Conservation (phyloP, 1,140 invertebrate species). For the Steinernema khuongi region DNA sequence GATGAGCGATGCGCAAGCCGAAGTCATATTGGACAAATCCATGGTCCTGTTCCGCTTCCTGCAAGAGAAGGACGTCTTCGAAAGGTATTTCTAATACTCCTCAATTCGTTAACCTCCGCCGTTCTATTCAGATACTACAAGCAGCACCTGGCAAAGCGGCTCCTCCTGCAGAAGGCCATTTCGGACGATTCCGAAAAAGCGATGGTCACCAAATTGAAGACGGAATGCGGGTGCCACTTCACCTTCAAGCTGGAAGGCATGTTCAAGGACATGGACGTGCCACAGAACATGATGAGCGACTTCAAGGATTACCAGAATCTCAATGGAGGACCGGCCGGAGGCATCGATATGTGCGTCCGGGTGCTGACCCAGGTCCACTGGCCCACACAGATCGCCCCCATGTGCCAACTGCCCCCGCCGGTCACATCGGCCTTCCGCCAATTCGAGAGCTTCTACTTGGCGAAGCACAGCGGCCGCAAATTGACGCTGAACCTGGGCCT, state of each 20-base stretch:
- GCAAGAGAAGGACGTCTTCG: slow-evolving; percentile 99
- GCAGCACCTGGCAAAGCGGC: not conserved
- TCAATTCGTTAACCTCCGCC: not conserved
- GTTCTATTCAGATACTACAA: slow-evolving; percentile 64
- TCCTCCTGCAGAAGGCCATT: not conserved
- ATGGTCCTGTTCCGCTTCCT: slow-evolving; percentile 98
- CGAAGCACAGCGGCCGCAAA: slow-evolving; percentile 94
- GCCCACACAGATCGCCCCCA: slow-evolving; percentile 84
- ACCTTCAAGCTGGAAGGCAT: not conserved
- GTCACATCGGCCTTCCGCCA: slow-evolving; percentile 87
- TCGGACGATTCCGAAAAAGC: not conserved
- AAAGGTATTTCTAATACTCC: slow-evolving; percentile 70
- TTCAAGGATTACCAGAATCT: not conserved
- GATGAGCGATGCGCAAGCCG: slow-evolving; percentile 98
- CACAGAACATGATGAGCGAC: not conserved
- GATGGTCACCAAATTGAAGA: not conserved
- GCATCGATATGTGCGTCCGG: slow-evolving; percentile 64
- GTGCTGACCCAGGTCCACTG: slow-evolving; percentile 98
- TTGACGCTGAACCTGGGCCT: slow-evolving; percentile 92
- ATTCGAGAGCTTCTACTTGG: slow-evolving; percentile 83
- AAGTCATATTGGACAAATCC: slow-evolving; percentile 92
- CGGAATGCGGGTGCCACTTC: not conserved
- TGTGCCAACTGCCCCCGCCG: slow-evolving; percentile 84
- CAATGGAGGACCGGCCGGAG: not conserved
- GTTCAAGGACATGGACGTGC: not conserved